A percentile compares a stretch with the other conserved stretches of the same genome.
These are phyloP conservation scores for Tautogolabrus adspersus DNA, from an alignment of 2,113 vertebrate species.

Conservation along the genomic window DNA sequence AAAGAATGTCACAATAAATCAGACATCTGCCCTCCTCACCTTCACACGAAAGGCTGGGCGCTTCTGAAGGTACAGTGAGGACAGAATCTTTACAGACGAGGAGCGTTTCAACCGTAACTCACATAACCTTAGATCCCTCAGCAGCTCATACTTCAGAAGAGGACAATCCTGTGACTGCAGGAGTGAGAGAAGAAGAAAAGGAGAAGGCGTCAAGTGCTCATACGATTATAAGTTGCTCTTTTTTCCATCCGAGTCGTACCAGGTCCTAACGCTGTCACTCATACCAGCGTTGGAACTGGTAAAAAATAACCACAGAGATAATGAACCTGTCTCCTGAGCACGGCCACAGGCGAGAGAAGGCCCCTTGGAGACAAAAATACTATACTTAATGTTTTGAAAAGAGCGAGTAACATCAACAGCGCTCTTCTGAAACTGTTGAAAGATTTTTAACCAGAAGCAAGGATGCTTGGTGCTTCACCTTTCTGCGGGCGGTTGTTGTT, in stretches of 20 bases:
- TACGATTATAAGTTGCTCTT: constrained; percentile 48
- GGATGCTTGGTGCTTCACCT: too few relatives aligned
- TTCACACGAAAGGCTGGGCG: constrained; percentile 12
- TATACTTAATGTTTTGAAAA: too few relatives aligned
- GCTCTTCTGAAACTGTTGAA: too few relatives aligned
- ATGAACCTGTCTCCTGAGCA: constrained; percentile 11
- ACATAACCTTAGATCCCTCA: constrained; percentile 2
- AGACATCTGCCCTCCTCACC: constrained; percentile 26
- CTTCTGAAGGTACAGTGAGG: constrained; percentile 12
- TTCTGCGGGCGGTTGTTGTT: too few relatives aligned
- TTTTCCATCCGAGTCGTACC: constrained; percentile 11
- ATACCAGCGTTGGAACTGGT: background rate
- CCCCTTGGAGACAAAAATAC: too few relatives aligned
- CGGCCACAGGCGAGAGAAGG: background rate
- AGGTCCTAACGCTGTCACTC: constrained; percentile 46
- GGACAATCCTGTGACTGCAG: constrained; percentile 3
- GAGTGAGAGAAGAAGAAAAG: background rate
- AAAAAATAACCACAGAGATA: background rate
- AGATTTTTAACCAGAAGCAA: too few relatives aligned
- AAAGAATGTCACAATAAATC: constrained; percentile 40
- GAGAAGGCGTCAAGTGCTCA: constrained; percentile 20
- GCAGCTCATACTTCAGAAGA: background rate
- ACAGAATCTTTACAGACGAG: constrained; percentile 17
- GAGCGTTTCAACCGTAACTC: background rate
- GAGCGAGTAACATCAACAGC: too few relatives aligned